Conservation (phyloP, 2,888 invertebrate species). For the Cephus pygmeus region DNA sequence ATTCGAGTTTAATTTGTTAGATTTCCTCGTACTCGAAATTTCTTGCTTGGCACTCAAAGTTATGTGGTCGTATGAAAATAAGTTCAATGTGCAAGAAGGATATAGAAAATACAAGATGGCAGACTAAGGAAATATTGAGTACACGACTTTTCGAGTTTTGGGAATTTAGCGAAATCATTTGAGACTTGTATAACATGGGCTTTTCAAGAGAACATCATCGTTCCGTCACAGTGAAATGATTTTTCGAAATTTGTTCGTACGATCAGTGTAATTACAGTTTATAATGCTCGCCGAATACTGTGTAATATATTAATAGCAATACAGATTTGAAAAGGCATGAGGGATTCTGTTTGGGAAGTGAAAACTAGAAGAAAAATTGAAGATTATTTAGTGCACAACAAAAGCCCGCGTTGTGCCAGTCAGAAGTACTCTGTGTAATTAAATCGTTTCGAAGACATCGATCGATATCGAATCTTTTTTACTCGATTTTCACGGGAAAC, state of each 20-base stretch:
- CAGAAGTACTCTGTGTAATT: background rate
- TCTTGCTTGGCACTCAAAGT: background rate
- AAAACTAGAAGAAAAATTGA: background rate
- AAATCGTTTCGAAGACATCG: background rate
- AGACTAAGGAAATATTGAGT: background rate
- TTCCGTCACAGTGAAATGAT: background rate
- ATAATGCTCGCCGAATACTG: background rate
- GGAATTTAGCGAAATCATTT: background rate
- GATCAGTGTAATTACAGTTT: background rate
- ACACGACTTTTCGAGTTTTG: background rate
- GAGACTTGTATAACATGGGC: background rate
- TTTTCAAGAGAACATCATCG: background rate
- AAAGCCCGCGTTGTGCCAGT: background rate
- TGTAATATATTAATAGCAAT: background rate
- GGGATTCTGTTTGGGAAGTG: background rate
- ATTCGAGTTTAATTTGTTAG: background rate
- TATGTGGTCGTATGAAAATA: background rate
- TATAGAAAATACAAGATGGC: background rate
- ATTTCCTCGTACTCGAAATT: background rate
- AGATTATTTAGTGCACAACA: background rate
- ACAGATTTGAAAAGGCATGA: background rate
- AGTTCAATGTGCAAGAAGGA: background rate
- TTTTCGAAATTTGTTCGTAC: background rate
- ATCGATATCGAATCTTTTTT: conserved; percentile 31
- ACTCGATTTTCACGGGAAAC: conserved; percentile 22